Evolutionary conservation across 2,113 vertebrate genomes (phyloP).

Genomic region (Ceuthmochares aereus): DNA sequence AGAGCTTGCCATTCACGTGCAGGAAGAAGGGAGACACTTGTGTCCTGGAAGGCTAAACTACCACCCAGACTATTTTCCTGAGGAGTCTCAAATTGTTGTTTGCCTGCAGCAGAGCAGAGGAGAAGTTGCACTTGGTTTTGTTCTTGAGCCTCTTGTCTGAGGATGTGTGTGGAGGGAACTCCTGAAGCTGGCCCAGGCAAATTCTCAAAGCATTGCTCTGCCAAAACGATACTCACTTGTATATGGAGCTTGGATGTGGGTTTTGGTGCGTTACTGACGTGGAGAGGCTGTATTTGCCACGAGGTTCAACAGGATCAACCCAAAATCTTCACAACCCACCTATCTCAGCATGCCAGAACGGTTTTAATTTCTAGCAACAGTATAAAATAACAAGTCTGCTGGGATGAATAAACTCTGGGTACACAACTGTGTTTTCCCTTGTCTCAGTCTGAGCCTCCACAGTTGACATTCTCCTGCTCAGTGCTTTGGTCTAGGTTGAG

Average conservation of each 20-base stretch:
- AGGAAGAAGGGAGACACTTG: not conserved
- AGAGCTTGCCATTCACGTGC: fast-evolving
- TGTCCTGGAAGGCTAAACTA: not conserved
- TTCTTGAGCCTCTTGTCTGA: fast-evolving
- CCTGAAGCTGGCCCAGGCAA: not conserved
- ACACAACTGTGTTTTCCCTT: not conserved
- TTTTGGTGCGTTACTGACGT: fast-evolving
- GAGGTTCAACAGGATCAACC: not conserved
- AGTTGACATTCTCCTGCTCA: not conserved
- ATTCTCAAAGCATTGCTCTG: not conserved
- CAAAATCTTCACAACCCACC: not conserved
- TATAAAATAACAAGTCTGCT: fast-evolving
- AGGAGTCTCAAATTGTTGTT: fast-evolving
- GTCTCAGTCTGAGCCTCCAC: fast-evolving
- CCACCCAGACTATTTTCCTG: not conserved
- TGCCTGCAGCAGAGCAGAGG: not conserved
- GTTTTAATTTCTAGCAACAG: not conserved
- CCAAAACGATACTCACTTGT: not conserved
- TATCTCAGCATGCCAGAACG: not conserved
- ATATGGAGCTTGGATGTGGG: not conserved
- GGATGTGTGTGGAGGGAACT: not conserved
- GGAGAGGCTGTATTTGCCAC: not conserved
- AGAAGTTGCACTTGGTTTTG: not conserved
- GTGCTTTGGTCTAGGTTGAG: not conserved
- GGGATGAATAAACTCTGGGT: not conserved